Evolutionary conservation across 2,888 invertebrate genomes (phyloP), one percentile per base, ranked within the genome.

Genomic region (Plusia festucae): DNA sequence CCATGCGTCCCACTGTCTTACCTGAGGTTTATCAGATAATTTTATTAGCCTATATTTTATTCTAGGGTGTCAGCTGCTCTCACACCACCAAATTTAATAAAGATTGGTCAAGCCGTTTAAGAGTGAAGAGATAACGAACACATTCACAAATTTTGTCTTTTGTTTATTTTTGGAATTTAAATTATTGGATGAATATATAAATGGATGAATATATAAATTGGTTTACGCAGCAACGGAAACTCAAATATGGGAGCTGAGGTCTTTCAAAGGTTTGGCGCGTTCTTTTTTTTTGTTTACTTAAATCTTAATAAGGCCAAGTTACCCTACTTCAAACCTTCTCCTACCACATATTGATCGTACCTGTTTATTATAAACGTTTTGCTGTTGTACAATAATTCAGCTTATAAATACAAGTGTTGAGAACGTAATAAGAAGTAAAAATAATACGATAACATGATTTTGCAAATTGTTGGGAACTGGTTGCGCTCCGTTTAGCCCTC

Each of bases 401-500:
- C 20, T 24, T 59, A 64, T 20, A 53, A 68, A 60, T 27, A 58
- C 58, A 70, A 68, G 58, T 32, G 53, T 60, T 16, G 27, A 67
- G 54, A 53, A 65, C 52, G 32, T 8, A 22, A 30, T 11, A 44
- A 60, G 58, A 63, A 24, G 8, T 1, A 61, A 74, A 60, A 69
- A 59, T 11, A 52, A 61, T 53, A 51, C 74, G 70, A 67, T 61
- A 70, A 70, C 63, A 81, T 81, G 82, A 82, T 87, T 86, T 85
- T 80, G 85, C 82, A 84, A 83, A 79, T 74, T 76, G 67, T 66
- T 73, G 51, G 44, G 71, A 83, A 82, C 83, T 79, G 78, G 86
- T 87, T 82, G 68, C 81, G 88, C 84, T 85, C 85, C 84, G 84
- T 72, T 86, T 86, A 76, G 68, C 65, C 9, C 30, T 76, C 71